Evolutionary conservation across 2,113 vertebrate genomes (phyloP).

Genomic region (Axis porcinus): DNA sequence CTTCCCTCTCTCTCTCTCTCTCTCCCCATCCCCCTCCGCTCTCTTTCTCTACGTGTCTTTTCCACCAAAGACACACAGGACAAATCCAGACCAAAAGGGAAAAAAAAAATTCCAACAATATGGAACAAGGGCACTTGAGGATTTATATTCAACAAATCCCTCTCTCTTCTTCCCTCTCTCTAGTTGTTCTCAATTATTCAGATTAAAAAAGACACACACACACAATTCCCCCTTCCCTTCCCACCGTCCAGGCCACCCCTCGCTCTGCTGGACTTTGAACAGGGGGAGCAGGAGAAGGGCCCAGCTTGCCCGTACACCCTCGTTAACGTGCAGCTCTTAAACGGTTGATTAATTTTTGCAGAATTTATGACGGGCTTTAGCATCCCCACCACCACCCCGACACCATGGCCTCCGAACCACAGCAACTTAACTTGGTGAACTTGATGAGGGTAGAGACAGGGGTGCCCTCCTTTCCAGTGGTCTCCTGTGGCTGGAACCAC

Average conservation of each 20-base stretch:
- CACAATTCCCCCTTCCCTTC: background rate
- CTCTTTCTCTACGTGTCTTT: constrained; percentile 83
- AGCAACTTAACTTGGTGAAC: constrained; percentile 77
- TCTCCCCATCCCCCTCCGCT: constrained; percentile 69
- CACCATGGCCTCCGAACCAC: constrained; percentile 66
- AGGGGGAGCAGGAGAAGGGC: constrained; percentile 76
- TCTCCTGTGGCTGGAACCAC: background rate
- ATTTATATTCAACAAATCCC: constrained; percentile 79
- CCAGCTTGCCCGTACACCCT: constrained; percentile 92
- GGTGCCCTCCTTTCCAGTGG: background rate
- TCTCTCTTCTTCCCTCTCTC: constrained; percentile 75
- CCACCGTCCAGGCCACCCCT: background rate
- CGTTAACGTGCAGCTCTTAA: constrained; percentile 93
- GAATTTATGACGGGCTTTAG: constrained; percentile 82
- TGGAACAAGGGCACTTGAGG: constrained; percentile 81
- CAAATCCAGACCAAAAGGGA: constrained; percentile 85
- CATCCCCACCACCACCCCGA: constrained; percentile 27
- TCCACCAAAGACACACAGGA: constrained; percentile 93
- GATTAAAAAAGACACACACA: constrained; percentile 56
- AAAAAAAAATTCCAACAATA: constrained; percentile 81
- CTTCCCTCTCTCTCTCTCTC: constrained; percentile 85
- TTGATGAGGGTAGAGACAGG: background rate
- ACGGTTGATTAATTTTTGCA: constrained; percentile 97
- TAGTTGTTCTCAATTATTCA: constrained; percentile 82
- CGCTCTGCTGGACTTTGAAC: constrained; percentile 66